phyloP scores from a whole-genome alignment of 2,888 invertebrate genomes.

The Ceramica pisi region DNA sequence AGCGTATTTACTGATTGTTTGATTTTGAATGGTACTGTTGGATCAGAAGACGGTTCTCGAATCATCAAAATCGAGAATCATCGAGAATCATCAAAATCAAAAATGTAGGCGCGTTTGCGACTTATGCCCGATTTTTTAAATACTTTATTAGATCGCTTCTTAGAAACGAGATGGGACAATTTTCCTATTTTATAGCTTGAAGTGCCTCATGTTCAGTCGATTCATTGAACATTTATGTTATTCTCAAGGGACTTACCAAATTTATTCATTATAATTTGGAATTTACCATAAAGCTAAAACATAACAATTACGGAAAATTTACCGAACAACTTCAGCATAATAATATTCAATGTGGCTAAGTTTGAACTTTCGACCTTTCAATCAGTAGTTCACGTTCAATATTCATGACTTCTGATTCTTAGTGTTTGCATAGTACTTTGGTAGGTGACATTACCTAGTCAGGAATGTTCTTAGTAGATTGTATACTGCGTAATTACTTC shows the following conservation, averaged over 20 bases:
- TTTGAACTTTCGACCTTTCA: conserved; percentile 31
- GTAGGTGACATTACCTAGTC: conserved; percentile 5
- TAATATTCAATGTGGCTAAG: conserved; percentile 19
- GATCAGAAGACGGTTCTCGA: too few relatives aligned
- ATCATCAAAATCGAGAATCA: too few relatives aligned
- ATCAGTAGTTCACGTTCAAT: conserved; percentile 24
- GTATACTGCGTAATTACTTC: conserved; percentile 10
- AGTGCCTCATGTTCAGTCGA: too few relatives aligned
- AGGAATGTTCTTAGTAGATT: conserved; percentile 14
- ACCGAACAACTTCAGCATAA: conserved; percentile 15
- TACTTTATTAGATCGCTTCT: too few relatives aligned
- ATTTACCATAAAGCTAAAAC: background rate
- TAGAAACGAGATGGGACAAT: too few relatives aligned
- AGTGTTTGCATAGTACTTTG: conserved; percentile 6
- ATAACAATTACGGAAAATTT: background rate
- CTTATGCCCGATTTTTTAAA: too few relatives aligned
- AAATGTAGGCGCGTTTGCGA: too few relatives aligned
- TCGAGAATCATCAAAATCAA: too few relatives aligned
- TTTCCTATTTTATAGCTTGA: too few relatives aligned
- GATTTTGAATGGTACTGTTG: too few relatives aligned
- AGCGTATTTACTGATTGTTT: too few relatives aligned
- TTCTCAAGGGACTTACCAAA: background rate
- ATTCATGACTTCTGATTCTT: conserved; percentile 33
- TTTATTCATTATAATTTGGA: background rate
- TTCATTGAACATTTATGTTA: too few relatives aligned